These are phyloP conservation scores for Silurus lanzhouensis DNA, from an alignment of 2,797 vertebrate species.

Conservation along the genomic window DNA sequence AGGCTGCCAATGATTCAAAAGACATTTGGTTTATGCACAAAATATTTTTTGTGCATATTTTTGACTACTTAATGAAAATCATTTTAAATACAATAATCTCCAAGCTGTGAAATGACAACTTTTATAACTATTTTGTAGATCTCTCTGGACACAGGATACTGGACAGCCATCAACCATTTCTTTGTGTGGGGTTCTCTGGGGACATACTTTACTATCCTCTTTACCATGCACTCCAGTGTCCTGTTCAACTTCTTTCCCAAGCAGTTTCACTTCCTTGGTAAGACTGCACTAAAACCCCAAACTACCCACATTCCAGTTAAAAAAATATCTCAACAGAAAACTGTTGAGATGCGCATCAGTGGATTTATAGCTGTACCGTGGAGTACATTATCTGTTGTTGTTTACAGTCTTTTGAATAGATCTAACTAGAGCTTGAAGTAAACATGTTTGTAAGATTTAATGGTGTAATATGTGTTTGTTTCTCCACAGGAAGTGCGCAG, in stretches of 20 bases:
- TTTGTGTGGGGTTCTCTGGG: slow-evolving; percentile 94
- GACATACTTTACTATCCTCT: slow-evolving; percentile 87
- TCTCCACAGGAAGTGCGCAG: slow-evolving; percentile 81
- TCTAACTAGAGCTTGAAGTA: neutral
- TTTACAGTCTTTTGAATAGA: neutral
- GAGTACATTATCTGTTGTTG: neutral
- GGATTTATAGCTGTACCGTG: neutral
- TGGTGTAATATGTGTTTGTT: slow-evolving; percentile 25
- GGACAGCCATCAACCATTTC: slow-evolving; percentile 94
- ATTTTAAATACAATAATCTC: neutral
- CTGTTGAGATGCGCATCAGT: neutral
- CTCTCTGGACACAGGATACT: slow-evolving; percentile 89
- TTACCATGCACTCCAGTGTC: slow-evolving; percentile 86
- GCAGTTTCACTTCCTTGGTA: slow-evolving; percentile 93
- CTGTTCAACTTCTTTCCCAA: slow-evolving; percentile 91
- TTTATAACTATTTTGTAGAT: slow-evolving; percentile 71
- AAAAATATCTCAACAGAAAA: neutral
- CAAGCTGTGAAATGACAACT: neutral
- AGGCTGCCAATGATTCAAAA: neutral
- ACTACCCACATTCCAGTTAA: neutral
- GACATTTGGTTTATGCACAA: neutral
- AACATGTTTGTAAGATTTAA: slow-evolving; percentile 2
- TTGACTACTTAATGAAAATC: neutral
- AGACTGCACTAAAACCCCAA: slow-evolving; percentile 58
- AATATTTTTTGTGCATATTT: no score